phyloP scores from a whole-genome alignment of 1,140 invertebrate genomes.

The Anastrepha obliqua region DNA sequence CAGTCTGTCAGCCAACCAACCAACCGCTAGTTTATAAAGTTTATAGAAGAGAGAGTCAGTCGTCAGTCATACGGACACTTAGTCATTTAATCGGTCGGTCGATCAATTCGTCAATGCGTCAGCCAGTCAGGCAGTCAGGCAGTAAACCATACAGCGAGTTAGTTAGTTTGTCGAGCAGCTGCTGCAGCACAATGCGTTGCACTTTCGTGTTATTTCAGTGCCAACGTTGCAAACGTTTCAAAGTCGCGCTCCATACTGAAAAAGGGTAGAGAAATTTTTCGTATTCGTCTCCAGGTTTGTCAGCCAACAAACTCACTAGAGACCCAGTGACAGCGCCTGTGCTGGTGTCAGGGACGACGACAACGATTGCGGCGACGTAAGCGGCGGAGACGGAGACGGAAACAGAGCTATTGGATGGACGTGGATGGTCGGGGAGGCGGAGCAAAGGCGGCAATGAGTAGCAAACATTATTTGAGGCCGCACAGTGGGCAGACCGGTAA shows the following conservation, averaged over 20 bases:
- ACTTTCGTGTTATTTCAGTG: constrained; percentile 14
- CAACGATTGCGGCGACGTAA: neutral
- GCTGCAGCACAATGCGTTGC: constrained; percentile 36
- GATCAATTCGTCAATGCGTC: neutral
- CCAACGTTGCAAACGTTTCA: constrained; percentile 61
- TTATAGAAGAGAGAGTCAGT: neutral
- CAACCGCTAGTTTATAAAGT: neutral
- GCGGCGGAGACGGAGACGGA: neutral
- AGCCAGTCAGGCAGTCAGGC: neutral
- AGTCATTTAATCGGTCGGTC: neutral
- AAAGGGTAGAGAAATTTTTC: constrained; percentile 71
- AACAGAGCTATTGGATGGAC: neutral
- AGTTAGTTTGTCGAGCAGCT: neutral
- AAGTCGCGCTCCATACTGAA: constrained; percentile 72
- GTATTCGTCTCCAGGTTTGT: constrained; percentile 50
- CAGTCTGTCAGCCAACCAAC: neutral
- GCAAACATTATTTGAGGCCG: neutral
- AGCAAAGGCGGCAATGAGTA: neutral
- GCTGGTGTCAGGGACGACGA: constrained; percentile 35
- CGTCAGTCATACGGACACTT: neutral
- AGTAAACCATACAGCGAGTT: neutral
- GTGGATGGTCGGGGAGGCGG: neutral
- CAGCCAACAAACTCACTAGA: constrained; percentile 43
- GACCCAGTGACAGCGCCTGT: constrained; percentile 46
- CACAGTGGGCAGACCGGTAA: constrained; percentile 5